Conservation (phyloP, 1,140 invertebrate species). For the Cephus cinctus region DNA sequence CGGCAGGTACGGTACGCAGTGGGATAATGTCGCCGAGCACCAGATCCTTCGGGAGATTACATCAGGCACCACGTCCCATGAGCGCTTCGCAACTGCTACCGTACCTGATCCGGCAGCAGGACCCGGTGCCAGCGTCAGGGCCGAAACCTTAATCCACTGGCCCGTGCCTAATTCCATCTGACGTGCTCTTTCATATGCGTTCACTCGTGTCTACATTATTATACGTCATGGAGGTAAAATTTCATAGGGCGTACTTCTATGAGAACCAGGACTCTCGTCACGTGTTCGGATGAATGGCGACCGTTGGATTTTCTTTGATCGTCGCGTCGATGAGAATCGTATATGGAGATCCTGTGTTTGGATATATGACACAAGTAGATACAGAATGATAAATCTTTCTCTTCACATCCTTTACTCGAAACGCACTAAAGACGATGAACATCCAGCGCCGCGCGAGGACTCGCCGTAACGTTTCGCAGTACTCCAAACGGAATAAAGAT, state of each 20-base stretch:
- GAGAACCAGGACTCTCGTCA: no score
- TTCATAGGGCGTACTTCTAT: slow-evolving; percentile 1
- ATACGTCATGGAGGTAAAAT: slow-evolving; percentile 19
- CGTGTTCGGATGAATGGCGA: no score
- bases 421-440: no score
- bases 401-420: no score
- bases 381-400: no score
- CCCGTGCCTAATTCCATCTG: slow-evolving; percentile 38
- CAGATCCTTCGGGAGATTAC: slow-evolving; percentile 17
- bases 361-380: no score
- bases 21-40: slow-evolving; percentile 1
- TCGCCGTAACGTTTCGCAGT: no score
- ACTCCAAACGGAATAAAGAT: no score
- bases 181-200: slow-evolving; percentile 36
- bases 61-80: slow-evolving; percentile 14
- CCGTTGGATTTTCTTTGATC: no score
- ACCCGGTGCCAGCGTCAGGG: slow-evolving; percentile 23
- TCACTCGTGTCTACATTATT: slow-evolving; percentile 27
- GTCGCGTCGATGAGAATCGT: no score
- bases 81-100: slow-evolving; percentile 16
- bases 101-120: slow-evolving; percentile 18
- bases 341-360: no score
- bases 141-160: slow-evolving; percentile 32
- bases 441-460: no score
- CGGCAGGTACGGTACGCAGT: neutral